Evolutionary conservation across 2,113 vertebrate species (phyloP).

Genomic region (Microcebus ravelobensis): DNA sequence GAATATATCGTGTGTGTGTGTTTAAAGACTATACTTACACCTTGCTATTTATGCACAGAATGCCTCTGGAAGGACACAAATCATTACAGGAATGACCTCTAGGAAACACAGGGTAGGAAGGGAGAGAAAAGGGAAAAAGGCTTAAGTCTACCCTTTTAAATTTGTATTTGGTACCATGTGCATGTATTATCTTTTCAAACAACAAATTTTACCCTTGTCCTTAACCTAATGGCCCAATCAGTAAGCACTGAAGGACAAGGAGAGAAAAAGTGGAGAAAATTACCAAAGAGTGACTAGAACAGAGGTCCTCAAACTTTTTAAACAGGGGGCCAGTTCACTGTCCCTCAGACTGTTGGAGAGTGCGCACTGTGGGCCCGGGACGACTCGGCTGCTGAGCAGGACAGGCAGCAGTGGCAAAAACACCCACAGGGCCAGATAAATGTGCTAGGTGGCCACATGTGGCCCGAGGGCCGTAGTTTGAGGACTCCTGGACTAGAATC

Average conservation of each 20-base stretch:
- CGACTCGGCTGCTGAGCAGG: no score
- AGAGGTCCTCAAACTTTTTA: no score
- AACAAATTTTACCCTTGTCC: not conserved
- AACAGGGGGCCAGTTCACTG: no score
- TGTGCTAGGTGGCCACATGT: no score
- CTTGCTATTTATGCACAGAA: not conserved
- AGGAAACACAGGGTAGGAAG: not conserved
- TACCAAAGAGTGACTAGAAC: not conserved
- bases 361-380: no score
- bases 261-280: not conserved
- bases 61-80: not conserved
- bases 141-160: not conserved
- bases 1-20: not conserved
- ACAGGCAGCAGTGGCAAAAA: no score
- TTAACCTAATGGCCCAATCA: not conserved
- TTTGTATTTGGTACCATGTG: not conserved
- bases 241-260: not conserved
- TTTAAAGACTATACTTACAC: not conserved
- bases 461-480: no score
- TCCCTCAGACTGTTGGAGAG: no score
- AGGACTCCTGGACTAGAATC: not conserved
- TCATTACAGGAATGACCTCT: not conserved
- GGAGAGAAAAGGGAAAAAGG: not conserved
- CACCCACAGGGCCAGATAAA: no score
- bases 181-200: not conserved